phyloP scores from a whole-genome alignment of 2,888 invertebrate species.

The Bursaphelenchus okinawaensis region DNA sequence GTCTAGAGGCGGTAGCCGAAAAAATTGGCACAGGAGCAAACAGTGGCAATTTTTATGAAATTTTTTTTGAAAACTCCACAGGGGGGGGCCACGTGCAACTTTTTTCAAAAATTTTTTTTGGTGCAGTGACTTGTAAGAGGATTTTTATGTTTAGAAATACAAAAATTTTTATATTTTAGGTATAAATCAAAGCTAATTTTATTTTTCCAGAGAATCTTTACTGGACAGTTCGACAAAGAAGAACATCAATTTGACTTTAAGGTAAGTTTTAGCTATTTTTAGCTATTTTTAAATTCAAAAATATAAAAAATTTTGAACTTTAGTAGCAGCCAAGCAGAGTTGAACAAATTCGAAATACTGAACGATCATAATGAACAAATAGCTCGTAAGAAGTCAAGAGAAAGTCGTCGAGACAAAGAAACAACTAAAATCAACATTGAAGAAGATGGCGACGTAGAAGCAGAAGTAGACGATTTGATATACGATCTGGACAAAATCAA shows the following conservation, averaged over 20 bases:
- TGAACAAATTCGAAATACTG: slow-evolving; percentile 5
- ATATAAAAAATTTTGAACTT: not conserved
- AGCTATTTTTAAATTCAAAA: not conserved
- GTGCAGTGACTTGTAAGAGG: too few relatives aligned
- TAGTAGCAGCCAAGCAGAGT: not conserved
- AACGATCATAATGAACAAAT: slow-evolving; percentile 21
- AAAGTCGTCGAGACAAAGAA: slow-evolving; percentile 35
- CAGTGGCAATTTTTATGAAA: too few relatives aligned
- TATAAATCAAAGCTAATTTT: too few relatives aligned
- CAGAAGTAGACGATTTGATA: slow-evolving; percentile 37
- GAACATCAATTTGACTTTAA: not conserved
- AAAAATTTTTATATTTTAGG: too few relatives aligned
- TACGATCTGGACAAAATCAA: slow-evolving; percentile 40
- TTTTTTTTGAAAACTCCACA: too few relatives aligned
- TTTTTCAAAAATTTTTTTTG: too few relatives aligned
- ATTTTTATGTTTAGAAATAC: not conserved
- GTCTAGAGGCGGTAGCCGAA: too few relatives aligned
- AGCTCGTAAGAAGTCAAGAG: slow-evolving; percentile 11
- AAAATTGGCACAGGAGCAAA: too few relatives aligned
- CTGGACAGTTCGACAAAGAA: not conserved
- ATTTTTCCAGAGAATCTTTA: not conserved
- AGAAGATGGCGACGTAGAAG: slow-evolving; percentile 31
- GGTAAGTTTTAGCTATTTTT: not conserved
- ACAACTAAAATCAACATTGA: slow-evolving; percentile 22
- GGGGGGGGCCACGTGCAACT: too few relatives aligned